Evolutionary conservation across 2,797 vertebrate genomes (phyloP), one percentile per base, ranked within the genome.

Genomic region (Pangasius krempfi): DNA sequence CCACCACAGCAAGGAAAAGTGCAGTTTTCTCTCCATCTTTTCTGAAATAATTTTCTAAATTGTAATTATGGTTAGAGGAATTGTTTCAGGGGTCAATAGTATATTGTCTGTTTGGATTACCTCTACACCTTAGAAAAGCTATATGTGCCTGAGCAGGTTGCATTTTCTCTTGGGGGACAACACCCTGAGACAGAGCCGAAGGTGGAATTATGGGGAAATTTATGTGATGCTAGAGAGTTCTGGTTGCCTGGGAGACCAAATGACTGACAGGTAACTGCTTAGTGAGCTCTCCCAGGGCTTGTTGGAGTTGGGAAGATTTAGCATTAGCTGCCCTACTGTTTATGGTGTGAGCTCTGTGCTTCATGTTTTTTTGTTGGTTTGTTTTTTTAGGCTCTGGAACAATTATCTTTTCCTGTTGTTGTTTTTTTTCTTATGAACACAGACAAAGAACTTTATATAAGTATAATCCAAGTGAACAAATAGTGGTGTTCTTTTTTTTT

Each of bases 231-330:
- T 37, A 33, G 56, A 22, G 56, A 88, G 14, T 4, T 27, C 58
- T 25, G 50, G 89, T 89, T 79, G 72, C 81, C 86, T 25, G 47
- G 82, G 73, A 87, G 75, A 89, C 73, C 20, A n/a, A 13, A 25
- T 85, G 73, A 89, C 30, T 87, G 86, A 87, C 86, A 85, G 68
- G 80, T 87, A 76, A 75, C 73, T 84, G 50, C 62, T 68, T 78
- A 56, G 54, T 37, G 52, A 47, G 52, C 27, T 82, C 78, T 62
- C 87, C 8, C 56, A 37, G 87, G 87, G 56, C 70, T 47, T 64
- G 37, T 18, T 82, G 30, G 33, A 40, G 44, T 40, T 81, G 54
- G 33, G 12, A 58, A 81, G 54, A 37, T 81, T 37, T 81, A 60
- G 78, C n/a, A 22, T 79, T 7, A 16, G 8, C 10, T 79, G 50